Conservation (phyloP, 1,140 invertebrate genomes). For the Eurosta solidaginis region DNA sequence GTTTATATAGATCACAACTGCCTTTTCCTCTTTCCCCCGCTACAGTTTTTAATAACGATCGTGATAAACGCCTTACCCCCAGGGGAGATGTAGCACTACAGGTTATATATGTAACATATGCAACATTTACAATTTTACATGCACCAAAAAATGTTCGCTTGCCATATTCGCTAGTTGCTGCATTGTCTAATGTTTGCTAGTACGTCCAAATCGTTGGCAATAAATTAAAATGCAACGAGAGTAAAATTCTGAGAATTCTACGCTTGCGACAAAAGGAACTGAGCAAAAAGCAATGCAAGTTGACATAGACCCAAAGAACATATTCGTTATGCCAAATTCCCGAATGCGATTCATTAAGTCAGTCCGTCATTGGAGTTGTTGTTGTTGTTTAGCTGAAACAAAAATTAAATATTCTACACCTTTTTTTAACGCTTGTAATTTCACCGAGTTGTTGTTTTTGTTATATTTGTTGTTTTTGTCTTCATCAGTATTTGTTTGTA, state of each 20-base stretch:
- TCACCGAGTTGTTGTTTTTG: neutral
- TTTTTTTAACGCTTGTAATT: neutral
- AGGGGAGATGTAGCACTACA: too few relatives aligned
- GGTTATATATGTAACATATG: too few relatives aligned
- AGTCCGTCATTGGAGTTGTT: too few relatives aligned
- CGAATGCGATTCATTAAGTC: conserved; percentile 16
- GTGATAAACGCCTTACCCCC: too few relatives aligned
- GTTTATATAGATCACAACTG: too few relatives aligned
- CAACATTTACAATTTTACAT: neutral
- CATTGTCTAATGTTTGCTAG: too few relatives aligned
- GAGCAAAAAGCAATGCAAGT: neutral
- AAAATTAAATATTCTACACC: neutral
- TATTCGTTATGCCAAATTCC: neutral
- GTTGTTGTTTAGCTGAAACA: neutral
- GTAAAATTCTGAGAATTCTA: conserved; percentile 17
- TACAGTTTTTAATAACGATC: too few relatives aligned
- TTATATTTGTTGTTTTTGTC: neutral
- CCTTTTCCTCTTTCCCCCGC: too few relatives aligned
- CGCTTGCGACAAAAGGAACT: neutral
- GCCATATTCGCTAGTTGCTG: neutral
- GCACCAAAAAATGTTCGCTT: neutral
- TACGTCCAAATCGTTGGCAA: neutral
- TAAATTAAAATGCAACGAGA: conserved; percentile 33
- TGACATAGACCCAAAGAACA: too few relatives aligned
- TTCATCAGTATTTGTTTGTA: too few relatives aligned